Percentiles rank a stretch among this genome's conserved stretches.
Evolutionary conservation across 2,797 vertebrate species (phyloP).

Genomic region (Sebastes cheni): DNA sequence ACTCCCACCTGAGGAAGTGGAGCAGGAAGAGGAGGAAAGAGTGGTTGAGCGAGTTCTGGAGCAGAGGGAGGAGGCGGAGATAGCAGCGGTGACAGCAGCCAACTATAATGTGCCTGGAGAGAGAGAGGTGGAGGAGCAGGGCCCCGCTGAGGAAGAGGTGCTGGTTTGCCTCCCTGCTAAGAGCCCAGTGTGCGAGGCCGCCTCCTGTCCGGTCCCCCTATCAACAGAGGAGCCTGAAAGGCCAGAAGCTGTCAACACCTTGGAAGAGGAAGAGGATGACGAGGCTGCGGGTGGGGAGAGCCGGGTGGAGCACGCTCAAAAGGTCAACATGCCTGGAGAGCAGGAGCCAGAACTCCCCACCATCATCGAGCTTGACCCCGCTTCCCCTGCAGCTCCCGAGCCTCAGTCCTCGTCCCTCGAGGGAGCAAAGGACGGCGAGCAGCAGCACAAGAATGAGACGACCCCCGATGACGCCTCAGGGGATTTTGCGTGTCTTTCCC

Average conservation of each 20-base stretch:
- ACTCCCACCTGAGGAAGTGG: conserved; percentile 66
- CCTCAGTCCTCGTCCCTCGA: conserved; percentile 31
- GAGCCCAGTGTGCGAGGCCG: conserved; percentile 65
- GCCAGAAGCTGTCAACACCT: conserved; percentile 72
- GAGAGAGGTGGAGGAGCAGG: conserved; percentile 52
- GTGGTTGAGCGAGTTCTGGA: conserved; percentile 51
- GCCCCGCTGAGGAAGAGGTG: conserved; percentile 65
- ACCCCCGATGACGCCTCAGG: conserved; percentile 37
- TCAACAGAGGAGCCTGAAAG: conserved; percentile 66
- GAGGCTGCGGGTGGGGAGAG: conserved; percentile 56
- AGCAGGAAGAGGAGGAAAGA: conserved; percentile 55
- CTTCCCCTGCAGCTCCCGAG: conserved; percentile 56
- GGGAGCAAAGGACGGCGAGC: conserved; percentile 41
- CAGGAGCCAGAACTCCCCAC: conserved; percentile 59
- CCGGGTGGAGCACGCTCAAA: conserved; percentile 60
- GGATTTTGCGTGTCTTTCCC: conserved; percentile 62
- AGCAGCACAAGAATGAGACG: conserved; percentile 44
- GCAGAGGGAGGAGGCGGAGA: conserved; percentile 62
- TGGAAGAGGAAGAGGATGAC: conserved; percentile 72
- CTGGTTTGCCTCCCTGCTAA: conserved; percentile 71
- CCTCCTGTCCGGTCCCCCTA: conserved; percentile 66
- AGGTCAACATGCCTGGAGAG: conserved; percentile 64
- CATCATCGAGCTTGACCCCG: conserved; percentile 68
- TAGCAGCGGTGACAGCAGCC: conserved; percentile 43
- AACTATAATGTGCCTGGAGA: conserved; percentile 68